These are phyloP conservation scores for Rhagium mordax DNA, from an alignment of 2,888 invertebrate species.

Conservation along the genomic window DNA sequence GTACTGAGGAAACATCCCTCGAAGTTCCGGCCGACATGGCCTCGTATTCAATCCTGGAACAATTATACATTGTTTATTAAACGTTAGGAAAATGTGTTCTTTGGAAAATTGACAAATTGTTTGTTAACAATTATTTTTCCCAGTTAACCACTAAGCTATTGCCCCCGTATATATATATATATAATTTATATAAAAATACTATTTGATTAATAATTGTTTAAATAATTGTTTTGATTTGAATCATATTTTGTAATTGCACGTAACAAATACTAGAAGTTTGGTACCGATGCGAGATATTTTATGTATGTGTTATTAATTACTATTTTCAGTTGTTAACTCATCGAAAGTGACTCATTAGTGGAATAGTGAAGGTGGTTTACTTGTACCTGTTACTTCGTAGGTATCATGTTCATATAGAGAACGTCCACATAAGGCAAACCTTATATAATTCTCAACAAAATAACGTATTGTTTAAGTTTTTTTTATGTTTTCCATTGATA, in stretches of 20 bases:
- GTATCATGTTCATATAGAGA: constrained; percentile 10
- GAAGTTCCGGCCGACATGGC: constrained; percentile 63
- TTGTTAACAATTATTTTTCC: too few species aligned
- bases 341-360: constrained; percentile 10
- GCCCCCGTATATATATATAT: too few species aligned
- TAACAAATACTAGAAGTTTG: not conserved
- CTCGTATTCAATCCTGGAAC: constrained; percentile 38
- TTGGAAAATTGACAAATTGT: too few species aligned
- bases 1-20: constrained; percentile 80
- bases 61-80: too few species aligned
- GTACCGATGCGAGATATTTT: not conserved
- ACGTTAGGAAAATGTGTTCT: too few species aligned
- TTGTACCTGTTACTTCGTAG: not conserved
- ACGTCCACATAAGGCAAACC: not conserved
- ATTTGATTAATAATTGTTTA: too few species aligned
- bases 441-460: constrained; percentile 8
- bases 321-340: constrained; percentile 20
- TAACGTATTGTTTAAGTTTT: constrained; percentile 5
- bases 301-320: not conserved
- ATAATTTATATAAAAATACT: too few species aligned
- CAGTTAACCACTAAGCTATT: too few species aligned
- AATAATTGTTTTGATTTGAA: too few species aligned
- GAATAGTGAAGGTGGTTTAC: constrained; percentile 26
- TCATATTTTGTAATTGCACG: not conserved
- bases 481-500: not conserved